Base-by-base conservation (phyloP, 2,888 invertebrate genomes). In the Diloba caeruleocephala region DNA sequence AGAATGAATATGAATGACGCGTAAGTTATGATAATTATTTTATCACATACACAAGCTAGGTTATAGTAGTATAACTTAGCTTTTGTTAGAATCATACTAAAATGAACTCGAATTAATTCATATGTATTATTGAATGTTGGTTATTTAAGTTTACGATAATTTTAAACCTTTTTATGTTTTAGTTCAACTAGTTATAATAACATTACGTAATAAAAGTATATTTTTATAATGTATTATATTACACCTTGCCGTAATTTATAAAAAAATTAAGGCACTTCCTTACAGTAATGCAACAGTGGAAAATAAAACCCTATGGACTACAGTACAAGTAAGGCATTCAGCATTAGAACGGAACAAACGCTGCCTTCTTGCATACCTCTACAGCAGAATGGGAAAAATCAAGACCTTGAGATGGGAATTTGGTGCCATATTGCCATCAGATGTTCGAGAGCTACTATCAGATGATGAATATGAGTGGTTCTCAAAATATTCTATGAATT, bases 371-470 rank as follows among this genome's bases (percentile, higher is more conserved):
- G 96, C 97, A 0, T 98, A 98, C 76, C 91, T 97, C 42, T 96
- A 97, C 83, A 97, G 97, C 76, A 94, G 99, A 64, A 93, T 99
- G 83, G 94, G 95, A 66, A 95, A 96, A 76, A 95, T 99, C 14
- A 95, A 97, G 71, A 96, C 97, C n/a, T 94, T 98, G 86, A 94
- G 99, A 36, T 99, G 99, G 99, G 97, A 98, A 78, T 97, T 98
- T 83, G 99, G 99, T 0, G 97, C 98, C 26, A 96, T 98, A 36
- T 87, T 99, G 45, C 99, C 99, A 0, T 86, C 95, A 0, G 98
- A 98, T 81, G 96, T 99, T 0, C 96, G 97, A 81, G 94, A 95
- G 45, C 95, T 97, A 56, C 89, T 99, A 28, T 96, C 97, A 41
- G 96, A 96, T 76, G 95, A 96, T 0, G 99, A 99, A 93, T 95